Conservation (phyloP, 1,140 invertebrate species). For the Heliothis virescens region DNA sequence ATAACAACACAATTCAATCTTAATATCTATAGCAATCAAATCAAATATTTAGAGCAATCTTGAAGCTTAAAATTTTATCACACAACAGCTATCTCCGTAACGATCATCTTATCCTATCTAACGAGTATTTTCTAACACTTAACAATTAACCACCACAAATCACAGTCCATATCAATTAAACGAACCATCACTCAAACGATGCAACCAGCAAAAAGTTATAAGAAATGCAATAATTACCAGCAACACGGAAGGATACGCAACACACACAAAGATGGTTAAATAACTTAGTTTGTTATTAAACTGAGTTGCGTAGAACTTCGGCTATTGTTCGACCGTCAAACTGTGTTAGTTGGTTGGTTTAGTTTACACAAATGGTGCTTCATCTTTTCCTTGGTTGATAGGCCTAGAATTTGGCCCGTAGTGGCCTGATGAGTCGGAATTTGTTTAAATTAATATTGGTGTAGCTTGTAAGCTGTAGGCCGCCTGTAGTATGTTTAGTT, state of each 20-base stretch:
- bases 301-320: not conserved
- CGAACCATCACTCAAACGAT: conserved; percentile 13
- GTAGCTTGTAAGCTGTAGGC: too few relatives aligned
- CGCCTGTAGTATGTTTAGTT: too few relatives aligned
- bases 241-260: conserved; percentile 38
- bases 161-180: conserved; percentile 10
- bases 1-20: too few relatives aligned
- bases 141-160: not conserved
- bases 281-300: conserved; percentile 30
- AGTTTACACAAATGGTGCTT: conserved; percentile 26
- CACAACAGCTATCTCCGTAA: too few relatives aligned
- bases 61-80: too few relatives aligned
- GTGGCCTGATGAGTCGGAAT: not conserved
- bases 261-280: not conserved
- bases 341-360: conserved; percentile 8
- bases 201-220: not conserved
- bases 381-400: not conserved
- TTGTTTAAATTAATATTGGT: too few relatives aligned
- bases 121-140: not conserved
- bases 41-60: too few relatives aligned
- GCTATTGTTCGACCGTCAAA: conserved; percentile 9
- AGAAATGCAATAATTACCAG: conserved; percentile 18
- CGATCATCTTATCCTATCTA: too few relatives aligned
- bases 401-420: not conserved
- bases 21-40: too few relatives aligned